A percentile compares a stretch with the other conserved stretches of the same genome.
phyloP scores from a whole-genome alignment of 2,888 invertebrate genomes.

The Thera obeliscata region DNA sequence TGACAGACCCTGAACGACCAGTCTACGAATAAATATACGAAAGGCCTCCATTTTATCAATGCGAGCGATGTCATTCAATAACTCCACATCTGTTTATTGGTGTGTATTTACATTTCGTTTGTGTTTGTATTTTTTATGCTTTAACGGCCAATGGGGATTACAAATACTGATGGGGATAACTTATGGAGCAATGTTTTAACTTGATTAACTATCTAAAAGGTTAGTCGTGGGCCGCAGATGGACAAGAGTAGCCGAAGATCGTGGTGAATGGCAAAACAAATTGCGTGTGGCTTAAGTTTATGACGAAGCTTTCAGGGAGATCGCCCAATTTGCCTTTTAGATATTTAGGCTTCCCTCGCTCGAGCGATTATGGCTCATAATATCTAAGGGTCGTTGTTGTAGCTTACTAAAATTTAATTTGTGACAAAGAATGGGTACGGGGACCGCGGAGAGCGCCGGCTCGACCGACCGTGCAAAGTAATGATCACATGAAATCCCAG shows the following conservation, averaged over 20 bases:
- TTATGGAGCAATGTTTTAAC: too few species aligned
- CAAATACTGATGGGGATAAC: too few species aligned
- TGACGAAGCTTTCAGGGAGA: constrained; percentile 55
- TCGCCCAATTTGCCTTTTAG: constrained; percentile 59
- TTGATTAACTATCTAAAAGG: too few species aligned
- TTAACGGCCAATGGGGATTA: neutral
- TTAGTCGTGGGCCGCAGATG: too few species aligned
- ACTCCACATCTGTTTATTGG: neutral
- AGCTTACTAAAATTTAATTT: constrained; percentile 69
- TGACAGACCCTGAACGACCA: constrained; percentile 13
- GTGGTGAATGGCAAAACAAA: constrained; percentile 30
- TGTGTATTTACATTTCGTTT: neutral
- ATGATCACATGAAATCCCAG: constrained; percentile 76
- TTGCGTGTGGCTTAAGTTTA: constrained; percentile 53
- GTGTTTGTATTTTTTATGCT: neutral
- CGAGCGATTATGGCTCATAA: constrained; percentile 61
- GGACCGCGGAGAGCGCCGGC: constrained; percentile 49
- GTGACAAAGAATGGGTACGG: constrained; percentile 57
- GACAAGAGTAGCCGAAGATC: too few species aligned
- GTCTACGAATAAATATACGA: constrained; percentile 17
- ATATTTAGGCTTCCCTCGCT: constrained; percentile 53
- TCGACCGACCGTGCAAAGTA: constrained; percentile 71
- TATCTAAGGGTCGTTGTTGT: constrained; percentile 58
- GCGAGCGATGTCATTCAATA: constrained; percentile 8
- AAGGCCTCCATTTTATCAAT: constrained; percentile 13